A percentile compares a stretch with the other conserved stretches of the same genome.
Conservation (phyloP, 2,113 vertebrate genomes). For the Antechinus stuartii region DNA sequence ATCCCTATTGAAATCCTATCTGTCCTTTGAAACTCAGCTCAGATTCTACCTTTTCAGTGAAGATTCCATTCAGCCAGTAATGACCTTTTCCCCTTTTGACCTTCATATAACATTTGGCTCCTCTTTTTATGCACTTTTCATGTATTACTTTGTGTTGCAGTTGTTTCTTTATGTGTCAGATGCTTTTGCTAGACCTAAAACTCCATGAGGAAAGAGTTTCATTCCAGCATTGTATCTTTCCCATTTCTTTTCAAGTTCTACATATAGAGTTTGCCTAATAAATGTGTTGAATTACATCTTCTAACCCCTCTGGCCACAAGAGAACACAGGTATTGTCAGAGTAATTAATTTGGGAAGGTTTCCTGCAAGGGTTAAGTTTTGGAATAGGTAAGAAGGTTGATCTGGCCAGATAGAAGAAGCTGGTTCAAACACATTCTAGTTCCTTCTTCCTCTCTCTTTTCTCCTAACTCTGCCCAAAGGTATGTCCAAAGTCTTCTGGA, state of each 20-base stretch:
- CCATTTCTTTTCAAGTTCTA: background rate
- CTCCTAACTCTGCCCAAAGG: conserved; percentile 80
- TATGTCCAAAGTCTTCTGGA: conserved; percentile 97
- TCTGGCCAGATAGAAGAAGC: background rate
- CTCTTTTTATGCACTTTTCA: background rate
- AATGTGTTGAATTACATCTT: background rate
- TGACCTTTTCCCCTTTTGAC: background rate
- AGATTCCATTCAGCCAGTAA: background rate
- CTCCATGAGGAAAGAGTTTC: background rate
- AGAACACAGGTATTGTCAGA: background rate
- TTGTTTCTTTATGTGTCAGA: background rate
- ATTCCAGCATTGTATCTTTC: background rate
- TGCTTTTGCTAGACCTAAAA: background rate
- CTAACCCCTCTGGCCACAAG: background rate
- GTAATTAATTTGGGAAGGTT: background rate
- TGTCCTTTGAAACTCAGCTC: background rate
- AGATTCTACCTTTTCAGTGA: background rate
- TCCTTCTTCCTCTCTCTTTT: background rate
- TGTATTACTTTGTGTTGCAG: background rate
- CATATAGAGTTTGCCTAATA: background rate
- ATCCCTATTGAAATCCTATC: background rate
- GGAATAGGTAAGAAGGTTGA: background rate
- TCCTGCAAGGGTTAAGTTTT: background rate
- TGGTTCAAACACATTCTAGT: background rate
- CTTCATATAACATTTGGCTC: background rate